A percentile compares a stretch with the other conserved stretches of the same genome.
These are phyloP conservation scores for Siphlonurus alternatus DNA, from an alignment of 2,888 invertebrate species.

Conservation along the genomic window DNA sequence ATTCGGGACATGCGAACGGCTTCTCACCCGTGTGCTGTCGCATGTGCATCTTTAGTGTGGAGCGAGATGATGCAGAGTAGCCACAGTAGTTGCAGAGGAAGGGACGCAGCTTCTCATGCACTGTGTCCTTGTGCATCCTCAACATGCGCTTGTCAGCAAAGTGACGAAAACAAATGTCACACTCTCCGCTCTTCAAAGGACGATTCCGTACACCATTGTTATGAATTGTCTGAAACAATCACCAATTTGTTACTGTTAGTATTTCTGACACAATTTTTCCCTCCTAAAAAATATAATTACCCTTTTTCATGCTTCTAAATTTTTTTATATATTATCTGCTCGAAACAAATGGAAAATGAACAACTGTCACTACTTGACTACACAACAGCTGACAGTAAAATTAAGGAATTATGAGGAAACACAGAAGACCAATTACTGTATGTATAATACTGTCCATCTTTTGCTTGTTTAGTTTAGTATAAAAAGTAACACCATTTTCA, in stretches of 20 bases:
- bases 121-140: constrained; percentile 36
- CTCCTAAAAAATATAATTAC: too few species aligned
- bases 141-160: constrained; percentile 37
- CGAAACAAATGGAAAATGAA: too few species aligned
- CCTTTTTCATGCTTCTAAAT: too few species aligned
- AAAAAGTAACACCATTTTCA: neutral
- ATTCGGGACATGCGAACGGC: constrained; percentile 57
- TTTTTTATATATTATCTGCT: too few species aligned
- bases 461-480: too few species aligned
- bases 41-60: constrained; percentile 47
- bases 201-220: constrained; percentile 12
- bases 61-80: constrained; percentile 44
- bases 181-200: constrained; percentile 22
- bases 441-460: too few species aligned
- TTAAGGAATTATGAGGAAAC: too few species aligned
- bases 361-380: too few species aligned
- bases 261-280: neutral
- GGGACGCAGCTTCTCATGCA: constrained; percentile 48
- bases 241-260: neutral
- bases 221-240: constrained; percentile 15
- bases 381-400: too few species aligned
- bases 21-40: constrained; percentile 60
- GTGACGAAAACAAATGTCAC: constrained; percentile 39
- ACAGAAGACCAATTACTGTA: too few species aligned
- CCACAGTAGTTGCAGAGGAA: constrained; percentile 50